These are phyloP conservation scores for Thalassophryne amazonica DNA, from an alignment of 2,797 vertebrate genomes.

Conservation along the genomic window DNA sequence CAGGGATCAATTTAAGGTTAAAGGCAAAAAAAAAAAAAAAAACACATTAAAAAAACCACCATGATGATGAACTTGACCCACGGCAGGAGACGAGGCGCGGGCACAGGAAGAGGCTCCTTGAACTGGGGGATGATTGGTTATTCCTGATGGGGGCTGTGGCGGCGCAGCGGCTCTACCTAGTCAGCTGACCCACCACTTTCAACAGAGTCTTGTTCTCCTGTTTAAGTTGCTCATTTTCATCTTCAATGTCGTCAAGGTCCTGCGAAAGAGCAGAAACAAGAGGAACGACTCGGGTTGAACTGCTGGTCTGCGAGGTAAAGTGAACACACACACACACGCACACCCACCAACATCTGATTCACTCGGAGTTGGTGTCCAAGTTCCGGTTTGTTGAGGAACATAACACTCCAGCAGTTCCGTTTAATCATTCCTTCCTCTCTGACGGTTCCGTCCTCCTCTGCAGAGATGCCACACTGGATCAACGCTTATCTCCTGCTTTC, in stretches of 20 bases:
- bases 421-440: constrained; percentile 28
- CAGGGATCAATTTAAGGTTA: constrained; percentile 6
- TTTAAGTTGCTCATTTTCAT: constrained; percentile 98
- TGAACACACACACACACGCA: too few relatives aligned
- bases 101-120: constrained; percentile 2
- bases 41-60: constrained; percentile 26
- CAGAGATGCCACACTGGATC: constrained; percentile 46
- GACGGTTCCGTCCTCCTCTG: constrained; percentile 34
- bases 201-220: constrained; percentile 99
- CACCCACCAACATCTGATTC: too few relatives aligned
- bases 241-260: constrained; percentile 98
- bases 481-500: constrained; percentile 48
- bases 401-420: not conserved
- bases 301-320: constrained; percentile 20
- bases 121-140: not conserved
- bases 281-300: not conserved
- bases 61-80: constrained; percentile 20
- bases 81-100: not conserved
- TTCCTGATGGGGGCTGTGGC: not conserved
- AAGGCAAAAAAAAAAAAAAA: constrained; percentile 32
- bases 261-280: constrained; percentile 46
- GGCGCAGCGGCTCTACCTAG: constrained; percentile 86
- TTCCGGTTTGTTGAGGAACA: too few relatives aligned
- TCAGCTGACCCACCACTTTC: constrained; percentile 98
- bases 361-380: too few relatives aligned